Evolutionary conservation across 2,888 invertebrate species (phyloP), one percentile per base, ranked within the genome.

Genomic region (Diabrotica balteata): DNA sequence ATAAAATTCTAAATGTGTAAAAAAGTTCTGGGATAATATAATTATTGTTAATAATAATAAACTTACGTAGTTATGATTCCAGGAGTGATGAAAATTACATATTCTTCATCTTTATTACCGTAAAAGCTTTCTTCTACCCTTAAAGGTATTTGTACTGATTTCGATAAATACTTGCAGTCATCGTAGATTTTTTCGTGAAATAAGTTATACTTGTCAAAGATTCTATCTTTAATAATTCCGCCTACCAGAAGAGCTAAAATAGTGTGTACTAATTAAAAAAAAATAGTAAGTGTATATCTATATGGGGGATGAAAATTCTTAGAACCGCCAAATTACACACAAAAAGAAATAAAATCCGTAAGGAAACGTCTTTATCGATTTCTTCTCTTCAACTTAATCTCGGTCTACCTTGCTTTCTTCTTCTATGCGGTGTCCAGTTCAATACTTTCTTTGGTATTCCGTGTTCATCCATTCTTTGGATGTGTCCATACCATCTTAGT

Each of bases 71-170:
- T 86, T 73, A 96, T 88, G 59, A 94, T 89, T 6, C 93, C 93
- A 0, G 96, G 95, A 0, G 93, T 92, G 88, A 95, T 92, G 81
- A 93, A 96, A 68, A 90, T 89, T 6, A 90, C 89, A 80, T 92
- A 93, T 72, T 90, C 90, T 2, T 91, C 89, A 64, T 92, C 87
- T 32, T 63, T 62, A 63, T 85, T 84, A 1, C 94, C 94, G 78
- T 88, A 93, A 54, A 94, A 84, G 0, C 93, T 92, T n/a, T 90
- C 86, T n/a, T 90, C 86, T 9, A 73, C 17, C 7, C 71, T 69
- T 8, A 93, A 85, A 1, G 93, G 93, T 59, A 89, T 80, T 7
- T 84, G 81, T 0, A 86, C 88, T 10, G 89, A 74, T 67, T 86
- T 86, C 7, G 85, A 80, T 10, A 88, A 86, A 47, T 89, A 85